These are phyloP conservation scores for Chaenogobius annularis DNA, from an alignment of 2,113 vertebrate species.

Conservation along the genomic window DNA sequence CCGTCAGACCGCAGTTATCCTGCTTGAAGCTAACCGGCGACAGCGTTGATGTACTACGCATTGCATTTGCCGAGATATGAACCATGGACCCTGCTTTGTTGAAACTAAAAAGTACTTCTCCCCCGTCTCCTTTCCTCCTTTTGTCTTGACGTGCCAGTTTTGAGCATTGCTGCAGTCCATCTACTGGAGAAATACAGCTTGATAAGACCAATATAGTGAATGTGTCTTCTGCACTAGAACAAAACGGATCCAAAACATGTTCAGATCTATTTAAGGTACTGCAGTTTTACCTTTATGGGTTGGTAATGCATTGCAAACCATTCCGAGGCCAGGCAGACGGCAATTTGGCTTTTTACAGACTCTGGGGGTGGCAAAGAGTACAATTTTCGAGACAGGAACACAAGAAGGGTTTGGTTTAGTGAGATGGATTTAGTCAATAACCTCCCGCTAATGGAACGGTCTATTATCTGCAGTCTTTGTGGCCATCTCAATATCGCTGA, in stretches of 20 bases:
- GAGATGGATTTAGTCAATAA: constrained; percentile 64
- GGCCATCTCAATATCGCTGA: constrained; percentile 32
- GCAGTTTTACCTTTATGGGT: constrained; percentile 33
- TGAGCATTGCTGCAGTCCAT: constrained; percentile 22
- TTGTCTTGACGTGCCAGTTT: constrained; percentile 32
- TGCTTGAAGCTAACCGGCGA: constrained; percentile 7
- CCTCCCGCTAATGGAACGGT: constrained; percentile 52
- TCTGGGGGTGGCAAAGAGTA: constrained; percentile 45
- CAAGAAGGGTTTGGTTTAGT: constrained; percentile 53
- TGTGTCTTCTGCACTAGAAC: constrained; percentile 37
- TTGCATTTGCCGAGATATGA: constrained; percentile 26
- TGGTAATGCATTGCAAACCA: constrained; percentile 47
- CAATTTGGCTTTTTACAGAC: constrained; percentile 53
- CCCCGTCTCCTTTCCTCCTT: background rate
- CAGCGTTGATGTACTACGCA: constrained; percentile 19
- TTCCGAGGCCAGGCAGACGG: constrained; percentile 41
- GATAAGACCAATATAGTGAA: constrained; percentile 49
- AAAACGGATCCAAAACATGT: constrained; percentile 46
- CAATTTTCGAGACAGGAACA: constrained; percentile 42
- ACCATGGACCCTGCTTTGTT: constrained; percentile 11
- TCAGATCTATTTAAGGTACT: constrained; percentile 39
- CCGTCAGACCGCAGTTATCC: constrained; percentile 5
- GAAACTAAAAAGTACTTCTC: constrained; percentile 5
- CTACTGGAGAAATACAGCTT: constrained; percentile 30
- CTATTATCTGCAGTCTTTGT: constrained; percentile 54